phyloP scores from a whole-genome alignment of 2,888 invertebrate species.

The Polyommatus icarus region DNA sequence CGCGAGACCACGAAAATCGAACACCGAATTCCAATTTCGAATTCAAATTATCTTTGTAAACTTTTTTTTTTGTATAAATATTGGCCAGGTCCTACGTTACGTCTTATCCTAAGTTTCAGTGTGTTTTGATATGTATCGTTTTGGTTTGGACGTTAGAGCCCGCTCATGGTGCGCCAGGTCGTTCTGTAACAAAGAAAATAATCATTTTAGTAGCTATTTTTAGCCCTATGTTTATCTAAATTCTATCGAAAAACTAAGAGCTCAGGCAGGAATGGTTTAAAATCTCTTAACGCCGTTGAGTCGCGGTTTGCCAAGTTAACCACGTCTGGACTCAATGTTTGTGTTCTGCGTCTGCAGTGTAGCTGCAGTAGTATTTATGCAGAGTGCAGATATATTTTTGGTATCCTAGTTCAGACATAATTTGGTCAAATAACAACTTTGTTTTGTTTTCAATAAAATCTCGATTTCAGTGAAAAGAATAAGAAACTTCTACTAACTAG shows the following conservation, averaged over 20 bases:
- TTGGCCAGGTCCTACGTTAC: slow-evolving; percentile 35
- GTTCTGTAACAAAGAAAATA: slow-evolving; percentile 59
- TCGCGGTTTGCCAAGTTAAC: no score
- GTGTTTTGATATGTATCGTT: slow-evolving; percentile 74
- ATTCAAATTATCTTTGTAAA: slow-evolving; percentile 33
- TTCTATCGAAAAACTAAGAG: no score
- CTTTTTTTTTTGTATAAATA: slow-evolving; percentile 29
- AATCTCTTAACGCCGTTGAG: no score
- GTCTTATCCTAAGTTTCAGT: slow-evolving; percentile 56
- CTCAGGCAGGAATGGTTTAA: no score
- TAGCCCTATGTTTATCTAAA: background rate
- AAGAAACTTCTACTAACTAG: background rate
- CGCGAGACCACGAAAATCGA: slow-evolving; percentile 44
- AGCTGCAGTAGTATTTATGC: no score
- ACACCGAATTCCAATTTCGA: slow-evolving; percentile 38
- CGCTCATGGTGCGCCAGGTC: slow-evolving; percentile 63
- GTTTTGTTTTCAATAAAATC: background rate
- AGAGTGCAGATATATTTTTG: no score
- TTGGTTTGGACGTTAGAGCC: slow-evolving; percentile 50
- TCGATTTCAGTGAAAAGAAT: background rate
- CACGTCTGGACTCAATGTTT: no score
- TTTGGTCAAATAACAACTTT: no score
- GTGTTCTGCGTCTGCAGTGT: no score
- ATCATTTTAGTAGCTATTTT: background rate
- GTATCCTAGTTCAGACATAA: no score